Evolutionary conservation across 2,888 invertebrate species (phyloP), one percentile per base, ranked within the genome.

Genomic region (Protula sp.): DNA sequence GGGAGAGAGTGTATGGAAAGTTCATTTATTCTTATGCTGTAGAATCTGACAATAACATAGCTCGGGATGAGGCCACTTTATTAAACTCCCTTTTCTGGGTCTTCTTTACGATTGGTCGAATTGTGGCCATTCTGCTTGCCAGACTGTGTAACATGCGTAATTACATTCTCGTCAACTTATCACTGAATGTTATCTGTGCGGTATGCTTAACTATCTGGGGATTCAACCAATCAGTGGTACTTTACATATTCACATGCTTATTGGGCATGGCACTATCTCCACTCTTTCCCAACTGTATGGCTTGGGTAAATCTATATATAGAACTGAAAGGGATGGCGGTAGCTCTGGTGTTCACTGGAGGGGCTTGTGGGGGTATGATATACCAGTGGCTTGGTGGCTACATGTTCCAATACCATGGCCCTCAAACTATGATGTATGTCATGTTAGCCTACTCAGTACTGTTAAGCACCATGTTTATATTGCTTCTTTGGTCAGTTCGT

Each of bases 261-360:
- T 59, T 48, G 26, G 59, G 55, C 4, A 22, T 55, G 3, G 38
- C 54, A 55, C 27, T 59, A 19, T 55, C 59, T 4, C 59, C 59
- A 3, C n/a, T 59, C 2, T 59, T 59, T 38, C 55, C 59, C 24
- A 51, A 45, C 26, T 48, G 48, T 2, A 24, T 59, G 26, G 59
- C 51, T 2, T 59, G 59, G 59, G 55, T 55, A 19, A 59, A 55
- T 31, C 55, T 48, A 14, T 55, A 59, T 26, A 38, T 59, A 14
- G 28, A 59, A 9, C 38, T 61, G 54, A 61, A 57, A 27, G 57
- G 58, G 3, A 28, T 61, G 57, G 61, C 50, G 14, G 53, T 57
- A 26, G 24, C 61, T 31, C 27, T 61, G 5, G 48, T 31, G 31
- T 61, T 57, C 47, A 47, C 56, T 2, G 61, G 57, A 2, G 28